These are phyloP conservation scores for Spisula solida DNA, from an alignment of 2,888 invertebrate species.

Conservation along the genomic window DNA sequence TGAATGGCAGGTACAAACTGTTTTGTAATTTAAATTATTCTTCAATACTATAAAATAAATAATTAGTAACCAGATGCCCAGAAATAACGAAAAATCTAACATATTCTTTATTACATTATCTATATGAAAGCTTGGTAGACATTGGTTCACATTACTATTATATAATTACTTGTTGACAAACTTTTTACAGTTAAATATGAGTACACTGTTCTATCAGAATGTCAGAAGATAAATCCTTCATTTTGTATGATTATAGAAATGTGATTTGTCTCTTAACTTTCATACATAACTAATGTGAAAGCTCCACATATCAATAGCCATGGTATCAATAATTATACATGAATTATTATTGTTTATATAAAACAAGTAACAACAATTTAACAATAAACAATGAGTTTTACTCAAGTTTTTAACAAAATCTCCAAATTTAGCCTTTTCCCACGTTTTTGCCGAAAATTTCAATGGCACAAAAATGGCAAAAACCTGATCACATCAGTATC, in stretches of 20 bases:
- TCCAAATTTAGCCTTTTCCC: neutral
- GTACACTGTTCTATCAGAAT: too few species aligned
- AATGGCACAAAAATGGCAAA: conserved; percentile 23
- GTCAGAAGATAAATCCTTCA: neutral
- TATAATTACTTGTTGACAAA: too few species aligned
- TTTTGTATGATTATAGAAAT: neutral
- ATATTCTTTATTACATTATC: too few species aligned
- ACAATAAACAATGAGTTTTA: neutral
- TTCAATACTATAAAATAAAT: too few species aligned
- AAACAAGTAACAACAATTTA: conserved; percentile 2
- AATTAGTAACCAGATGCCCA: too few species aligned
- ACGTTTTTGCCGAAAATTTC: neutral
- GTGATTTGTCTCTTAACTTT: neutral
- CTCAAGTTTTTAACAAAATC: neutral
- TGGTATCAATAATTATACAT: neutral
- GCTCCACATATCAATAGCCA: neutral
- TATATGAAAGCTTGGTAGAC: too few species aligned
- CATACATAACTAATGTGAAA: neutral
- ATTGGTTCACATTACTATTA: too few species aligned
- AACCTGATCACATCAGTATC: conserved; percentile 21
- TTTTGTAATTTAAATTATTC: too few species aligned
- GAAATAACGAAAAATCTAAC: too few species aligned
- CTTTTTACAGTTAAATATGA: too few species aligned
- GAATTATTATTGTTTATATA: neutral
- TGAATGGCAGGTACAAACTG: too few species aligned